Evolutionary conservation across 2,797 vertebrate species (phyloP).

Genomic region (Heliangelus exortis): DNA sequence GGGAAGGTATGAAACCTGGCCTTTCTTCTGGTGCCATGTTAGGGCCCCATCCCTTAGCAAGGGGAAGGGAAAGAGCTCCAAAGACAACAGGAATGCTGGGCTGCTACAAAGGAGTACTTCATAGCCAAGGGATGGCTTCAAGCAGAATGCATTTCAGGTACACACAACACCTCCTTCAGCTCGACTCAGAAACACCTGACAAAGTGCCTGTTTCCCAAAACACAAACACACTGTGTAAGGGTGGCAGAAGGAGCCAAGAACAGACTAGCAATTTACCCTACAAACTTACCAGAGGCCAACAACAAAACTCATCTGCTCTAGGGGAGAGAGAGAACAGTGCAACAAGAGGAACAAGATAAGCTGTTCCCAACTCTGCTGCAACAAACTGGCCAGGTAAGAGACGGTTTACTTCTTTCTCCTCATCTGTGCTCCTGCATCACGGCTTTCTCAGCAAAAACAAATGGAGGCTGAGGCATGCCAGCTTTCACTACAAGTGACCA

Average conservation of each 20-base stretch:
- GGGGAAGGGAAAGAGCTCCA: not conserved
- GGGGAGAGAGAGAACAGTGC: conserved; percentile 21
- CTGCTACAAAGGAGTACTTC: conserved; percentile 34
- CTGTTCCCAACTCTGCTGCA: conserved; percentile 17
- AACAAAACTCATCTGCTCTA: conserved; percentile 8
- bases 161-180: not conserved
- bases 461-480: conserved; percentile 21
- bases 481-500: conserved; percentile 34
- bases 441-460: conserved; percentile 42
- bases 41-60: not conserved
- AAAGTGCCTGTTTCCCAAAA: not conserved
- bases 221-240: not conserved
- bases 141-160: not conserved
- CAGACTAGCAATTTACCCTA: not conserved
- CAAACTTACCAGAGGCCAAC: conserved; percentile 16
- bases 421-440: not conserved
- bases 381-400: conserved; percentile 6
- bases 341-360: conserved; percentile 47
- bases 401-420: conserved; percentile 11
- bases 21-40: not conserved
- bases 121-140: conserved; percentile 46
- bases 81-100: conserved; percentile 41
- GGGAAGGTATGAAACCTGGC: not conserved
- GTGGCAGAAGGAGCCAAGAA: conserved; percentile 1
- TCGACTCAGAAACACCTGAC: not conserved